phyloP scores from a whole-genome alignment of 2,888 invertebrate species.

The Falcaria lacertinaria region DNA sequence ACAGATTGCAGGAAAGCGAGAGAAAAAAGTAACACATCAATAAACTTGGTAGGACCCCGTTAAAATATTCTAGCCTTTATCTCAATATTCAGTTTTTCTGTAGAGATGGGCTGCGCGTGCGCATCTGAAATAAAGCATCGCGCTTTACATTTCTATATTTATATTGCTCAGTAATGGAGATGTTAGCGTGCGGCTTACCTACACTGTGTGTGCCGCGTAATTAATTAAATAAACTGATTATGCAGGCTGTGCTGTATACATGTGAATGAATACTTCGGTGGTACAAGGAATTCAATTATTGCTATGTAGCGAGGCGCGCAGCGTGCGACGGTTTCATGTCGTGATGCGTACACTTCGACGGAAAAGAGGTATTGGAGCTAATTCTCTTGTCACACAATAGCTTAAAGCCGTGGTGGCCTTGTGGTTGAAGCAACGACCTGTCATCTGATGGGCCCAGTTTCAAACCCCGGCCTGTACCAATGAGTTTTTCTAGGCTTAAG shows the following conservation, averaged over 20 bases:
- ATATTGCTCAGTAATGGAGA: background rate
- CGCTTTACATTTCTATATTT: background rate
- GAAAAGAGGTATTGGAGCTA: background rate
- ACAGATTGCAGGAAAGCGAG: too few relatives aligned
- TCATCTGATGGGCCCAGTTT: background rate
- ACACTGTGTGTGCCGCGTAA: background rate
- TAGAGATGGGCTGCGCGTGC: too few relatives aligned
- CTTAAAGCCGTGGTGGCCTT: background rate
- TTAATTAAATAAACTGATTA: background rate
- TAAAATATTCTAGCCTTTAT: too few relatives aligned
- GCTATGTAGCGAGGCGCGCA: slow-evolving; percentile 6
- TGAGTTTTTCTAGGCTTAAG: too few relatives aligned
- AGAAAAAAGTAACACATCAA: too few relatives aligned
- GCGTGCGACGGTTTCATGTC: background rate
- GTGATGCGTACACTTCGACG: background rate
- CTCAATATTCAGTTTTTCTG: too few relatives aligned
- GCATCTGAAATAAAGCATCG: too few relatives aligned
- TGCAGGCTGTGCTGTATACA: slow-evolving; percentile 2
- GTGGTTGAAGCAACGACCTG: background rate
- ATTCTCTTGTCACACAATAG: background rate
- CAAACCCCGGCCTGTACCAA: too few relatives aligned
- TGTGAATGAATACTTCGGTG: slow-evolving; percentile 25
- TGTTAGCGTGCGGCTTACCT: background rate
- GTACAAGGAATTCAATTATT: slow-evolving; percentile 32
- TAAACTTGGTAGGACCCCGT: too few relatives aligned